Evolutionary conservation across 2,888 invertebrate genomes (phyloP), one percentile per base, ranked within the genome.

Genomic region (Hartigia nigra): DNA sequence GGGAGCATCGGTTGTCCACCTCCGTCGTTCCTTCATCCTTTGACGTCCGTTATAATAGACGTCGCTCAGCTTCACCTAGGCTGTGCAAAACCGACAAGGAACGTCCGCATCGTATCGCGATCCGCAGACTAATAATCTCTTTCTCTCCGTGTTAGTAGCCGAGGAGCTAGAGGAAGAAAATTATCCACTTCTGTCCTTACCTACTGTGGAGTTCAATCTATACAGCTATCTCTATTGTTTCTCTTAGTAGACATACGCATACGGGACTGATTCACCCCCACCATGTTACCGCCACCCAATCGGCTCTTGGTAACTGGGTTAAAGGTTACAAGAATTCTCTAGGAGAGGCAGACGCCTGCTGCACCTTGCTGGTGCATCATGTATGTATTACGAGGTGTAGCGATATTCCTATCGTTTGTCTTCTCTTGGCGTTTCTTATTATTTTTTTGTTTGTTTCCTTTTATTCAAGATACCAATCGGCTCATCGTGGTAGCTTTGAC

Each of bases 281-380:
- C 35, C 72, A 74, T 37, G 14, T 69, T 35, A 14, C 23, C 55
- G 55, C 5, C 55, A 23, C 23, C 55, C 55, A 55, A 55, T 55
- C 55, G 75, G 69, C 39, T 75, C 75, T 74, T 32, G 35, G 55
- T 72, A 70, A 31, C 78, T 82, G 72, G 72, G 72, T 72, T 72
- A 72, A 34, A 72, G 72, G 72, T 32, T 72, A 72, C 9, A 72
- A 72, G 72, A 72, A 72, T 23, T 72, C 72, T 34, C 31, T 9
- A 0, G 72, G 5, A 34, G 31, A 72, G 9, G n/a, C 72, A 34
- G 31, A 34, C 72, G 34, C 31, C 72, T 72, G 31, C 31, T 34
- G 72, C 72, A 72, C 31, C 72, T 55, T 55, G 55, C 23, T 55
- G 55, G 55, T 55, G 23, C 23, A 55, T 2, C 55, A n/a, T n/a